Evolutionary conservation across 2,113 vertebrate species (phyloP), one percentile per base, ranked within the genome.

Genomic region (Tachysurus vachellii): DNA sequence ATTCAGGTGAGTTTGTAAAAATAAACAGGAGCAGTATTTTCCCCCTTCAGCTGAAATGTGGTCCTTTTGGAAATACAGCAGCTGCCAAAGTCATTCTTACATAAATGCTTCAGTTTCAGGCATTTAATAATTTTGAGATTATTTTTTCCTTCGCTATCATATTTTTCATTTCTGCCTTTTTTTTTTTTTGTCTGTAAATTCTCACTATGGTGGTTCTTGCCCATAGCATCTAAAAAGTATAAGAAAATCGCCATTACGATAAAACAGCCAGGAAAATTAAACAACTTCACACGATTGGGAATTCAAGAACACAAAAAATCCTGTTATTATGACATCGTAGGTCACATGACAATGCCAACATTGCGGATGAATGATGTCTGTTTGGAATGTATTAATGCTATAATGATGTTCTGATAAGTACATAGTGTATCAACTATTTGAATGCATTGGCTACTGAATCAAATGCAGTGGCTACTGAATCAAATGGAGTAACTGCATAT

Each of bases 11-110:
- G 21, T 14, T 47, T 7, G 54, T 71, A n/a, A 61, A 61, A 75
- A 84, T 73, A 73, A 68, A 84, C 50, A 71, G 68, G 26, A 16
- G 10, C 85, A 57, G 28, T 79, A 13, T 85, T 44, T 75, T 85
- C 36, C 75, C 61, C 5, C 70, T 62, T 13, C 10, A 68, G 62
- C 23, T 47, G 50, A n/a, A 68, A 86, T 62, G 26, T n/a, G 44
- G 47, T 12, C 73, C 44, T 64, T n/a, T 36, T 54, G 11, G 73
- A 64, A 54, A 16, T 47, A 42, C 57, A 53, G 44, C 13, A 28
- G 12, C 64, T 68, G 44, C 19, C 44, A 31, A 64, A 80, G 75
- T 68, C 42, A 12, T 26, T 57, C 76, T n/a, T 10, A 66, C 16
- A 59, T 23, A 84, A 44, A 57, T 3, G 31, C 47, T 73, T 73